phyloP scores from a whole-genome alignment of 2,888 invertebrate genomes.

The Tuta absoluta region DNA sequence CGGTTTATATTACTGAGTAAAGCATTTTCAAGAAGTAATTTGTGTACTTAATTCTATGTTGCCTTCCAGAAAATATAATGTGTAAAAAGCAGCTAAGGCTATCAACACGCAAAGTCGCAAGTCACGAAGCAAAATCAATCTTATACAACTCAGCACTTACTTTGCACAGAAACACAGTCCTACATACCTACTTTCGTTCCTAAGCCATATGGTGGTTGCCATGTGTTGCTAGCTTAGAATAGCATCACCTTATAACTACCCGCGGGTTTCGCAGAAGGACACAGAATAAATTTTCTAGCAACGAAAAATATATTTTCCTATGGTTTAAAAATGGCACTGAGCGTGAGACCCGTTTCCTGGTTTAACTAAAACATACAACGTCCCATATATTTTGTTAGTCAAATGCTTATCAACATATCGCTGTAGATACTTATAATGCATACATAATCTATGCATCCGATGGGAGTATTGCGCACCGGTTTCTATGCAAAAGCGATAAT shows the following conservation, averaged over 20 bases:
- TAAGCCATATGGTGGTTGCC: too few species aligned
- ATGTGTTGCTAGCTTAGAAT: too few species aligned
- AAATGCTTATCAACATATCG: background rate
- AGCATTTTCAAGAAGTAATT: too few species aligned
- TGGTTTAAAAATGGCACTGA: too few species aligned
- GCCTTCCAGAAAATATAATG: background rate
- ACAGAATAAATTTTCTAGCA: too few species aligned
- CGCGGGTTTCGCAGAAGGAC: too few species aligned
- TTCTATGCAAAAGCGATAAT: slow-evolving; percentile 19
- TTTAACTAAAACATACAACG: too few species aligned
- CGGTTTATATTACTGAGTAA: too few species aligned
- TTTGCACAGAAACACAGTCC: background rate
- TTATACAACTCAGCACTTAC: background rate
- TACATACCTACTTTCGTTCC: background rate
- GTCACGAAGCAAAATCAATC: background rate
- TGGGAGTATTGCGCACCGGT: slow-evolving; percentile 7
- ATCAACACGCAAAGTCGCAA: background rate
- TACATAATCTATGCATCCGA: slow-evolving; percentile 7
- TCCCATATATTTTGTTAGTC: background rate
- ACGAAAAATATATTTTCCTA: too few species aligned
- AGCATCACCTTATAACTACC: too few species aligned
- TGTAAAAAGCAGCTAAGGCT: background rate
- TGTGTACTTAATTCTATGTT: background rate
- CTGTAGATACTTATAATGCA: background rate
- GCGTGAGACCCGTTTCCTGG: too few species aligned